Evolutionary conservation across 2,797 vertebrate species (phyloP), one percentile per base, ranked within the genome.

Genomic region (Enteromius paludinosus): DNA sequence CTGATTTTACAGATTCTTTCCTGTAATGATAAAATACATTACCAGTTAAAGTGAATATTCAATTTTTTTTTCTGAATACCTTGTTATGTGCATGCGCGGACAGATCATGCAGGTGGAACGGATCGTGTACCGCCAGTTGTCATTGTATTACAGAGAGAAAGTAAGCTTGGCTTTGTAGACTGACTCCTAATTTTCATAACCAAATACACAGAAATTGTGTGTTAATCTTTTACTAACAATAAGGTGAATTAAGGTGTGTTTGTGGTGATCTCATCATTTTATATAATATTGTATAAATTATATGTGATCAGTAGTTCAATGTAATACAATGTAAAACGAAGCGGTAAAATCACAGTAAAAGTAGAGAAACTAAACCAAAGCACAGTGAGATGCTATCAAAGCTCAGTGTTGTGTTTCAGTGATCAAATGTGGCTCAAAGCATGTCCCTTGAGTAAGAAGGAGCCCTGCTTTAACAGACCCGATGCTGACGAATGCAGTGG

Each of bases 361-460:
- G 30, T 30, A 30, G 30, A 30, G 30, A 30, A 30, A 30, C 30
- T 30, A 30, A 30, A 30, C 30, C 30, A 30, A 20, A 71, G 12
- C 20, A 28, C 23, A 30, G 41, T 41, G 41, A 52, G 12, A 71
- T 64, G 68, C 18, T 59, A 71, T 71, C 56, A 82, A 73, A 62
- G 69, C 62, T 61, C 45, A 47, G 49, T 23, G 38, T 61, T 43
- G 69, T 79, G 38, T 70, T 35, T 68, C 56, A 61, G 30, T 75
- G 81, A 83, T 79, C 43, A 73, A 85, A 64, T 68, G 38, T 59
- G 49, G 59, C 84, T 69, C 71, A 70, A 54, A 66, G 28, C 28
- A 1, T 78, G 71, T 45, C 71, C 71, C 81, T 38, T 73, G 61
- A 28, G 77, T 72, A 25, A 62, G 68, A 61, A 28, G 30, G 28